phyloP scores from a whole-genome alignment of 2,888 invertebrate genomes.

The Leistus spinibarbis region DNA sequence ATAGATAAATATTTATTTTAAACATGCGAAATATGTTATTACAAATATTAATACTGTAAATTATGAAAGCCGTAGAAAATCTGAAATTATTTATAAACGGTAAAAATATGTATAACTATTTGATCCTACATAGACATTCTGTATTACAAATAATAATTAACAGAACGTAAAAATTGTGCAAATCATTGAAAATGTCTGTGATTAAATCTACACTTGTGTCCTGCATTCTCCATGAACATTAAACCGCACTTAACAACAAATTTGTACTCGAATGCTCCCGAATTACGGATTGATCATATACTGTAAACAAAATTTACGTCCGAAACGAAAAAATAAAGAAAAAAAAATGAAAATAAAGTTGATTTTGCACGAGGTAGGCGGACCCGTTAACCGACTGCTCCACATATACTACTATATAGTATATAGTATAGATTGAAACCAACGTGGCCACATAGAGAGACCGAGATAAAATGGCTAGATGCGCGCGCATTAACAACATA shows the following conservation, averaged over 20 bases:
- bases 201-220: conserved; percentile 30
- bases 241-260: not conserved
- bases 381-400: conserved; percentile 16
- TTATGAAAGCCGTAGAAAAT: not conserved
- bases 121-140: not conserved
- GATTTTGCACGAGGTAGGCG: conserved; percentile 3
- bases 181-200: conserved; percentile 20
- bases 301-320: not conserved
- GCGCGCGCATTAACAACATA: not conserved
- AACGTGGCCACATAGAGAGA: not conserved
- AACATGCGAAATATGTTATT: not conserved
- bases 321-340: not conserved
- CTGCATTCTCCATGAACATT: conserved; percentile 4
- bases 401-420: not conserved
- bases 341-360: not conserved
- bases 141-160: not conserved
- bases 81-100: not conserved
- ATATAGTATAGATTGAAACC: not conserved
- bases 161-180: not conserved
- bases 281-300: not conserved
- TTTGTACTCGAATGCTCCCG: not conserved
- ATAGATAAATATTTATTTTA: not conserved
- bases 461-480: not conserved
- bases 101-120: not conserved
- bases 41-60: not conserved